Evolutionary conservation across 2,113 vertebrate species (phyloP), one percentile per base, ranked within the genome.

Genomic region (Calonectris borealis): DNA sequence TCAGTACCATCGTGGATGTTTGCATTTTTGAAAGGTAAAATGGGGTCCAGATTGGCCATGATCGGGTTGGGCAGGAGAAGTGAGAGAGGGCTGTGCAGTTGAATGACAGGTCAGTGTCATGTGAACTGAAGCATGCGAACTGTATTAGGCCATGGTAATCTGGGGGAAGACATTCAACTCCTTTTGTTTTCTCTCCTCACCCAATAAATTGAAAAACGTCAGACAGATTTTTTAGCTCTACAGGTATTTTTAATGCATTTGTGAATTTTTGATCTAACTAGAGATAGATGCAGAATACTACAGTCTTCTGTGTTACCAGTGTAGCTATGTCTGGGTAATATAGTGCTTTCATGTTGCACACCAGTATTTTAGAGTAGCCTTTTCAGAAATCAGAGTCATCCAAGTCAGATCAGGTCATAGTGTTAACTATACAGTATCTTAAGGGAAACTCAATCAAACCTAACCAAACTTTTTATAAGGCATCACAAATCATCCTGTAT

Each of bases 401-500:
- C 51, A 46, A 77, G 83, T 80, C 90, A 91, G 79, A 90, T 78
- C 84, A 90, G 93, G 78, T 85, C 88, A 83, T 20, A 57, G 62
- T 95, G 36, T 91, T 95, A 96, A 95, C 69, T 54, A 61, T 42
- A 85, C 38, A 61, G 64, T 34, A 80, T 91, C 91, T 88, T 96
- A 83, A 89, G 91, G 83, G 86, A 95, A 96, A 95, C 82, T 96
- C 92, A 92, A 96, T 95, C 84, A 96, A 96, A 95, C 69, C 51
- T 29, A 94, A 85, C 92, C 94, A 92, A 97, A 97, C 94, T 96
- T 97, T 97, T 96, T 66, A 97, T 95, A 93, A 96, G 86, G 91
- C 91, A 92, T 96, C 97, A 97, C 85, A 94, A 88, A 96, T 97
- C 97, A 97, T 92, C 73, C 93, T 96, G 88, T 96, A 97, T 97